Evolutionary conservation across 2,797 vertebrate genomes (phyloP).

Genomic region (Aplochiton taeniatus): DNA sequence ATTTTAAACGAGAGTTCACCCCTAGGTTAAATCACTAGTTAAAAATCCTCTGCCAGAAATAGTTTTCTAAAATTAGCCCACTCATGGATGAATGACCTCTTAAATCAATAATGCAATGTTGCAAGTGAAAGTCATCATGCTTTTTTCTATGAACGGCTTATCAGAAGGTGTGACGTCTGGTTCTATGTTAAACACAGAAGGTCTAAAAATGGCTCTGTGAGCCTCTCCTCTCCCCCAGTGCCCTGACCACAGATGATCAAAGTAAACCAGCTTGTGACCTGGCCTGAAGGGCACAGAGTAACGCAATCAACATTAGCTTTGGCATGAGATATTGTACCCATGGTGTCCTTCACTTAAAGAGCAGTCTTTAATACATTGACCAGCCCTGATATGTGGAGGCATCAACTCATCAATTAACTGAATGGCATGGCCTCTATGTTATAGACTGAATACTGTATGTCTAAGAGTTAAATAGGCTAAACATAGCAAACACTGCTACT

Average conservation of each 20-base stretch:
- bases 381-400: too few species aligned
- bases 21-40: too few species aligned
- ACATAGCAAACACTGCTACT: too few species aligned
- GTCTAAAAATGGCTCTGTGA: constrained; percentile 14
- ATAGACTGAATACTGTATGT: too few species aligned
- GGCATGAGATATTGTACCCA: not conserved
- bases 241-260: constrained; percentile 2
- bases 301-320: not conserved
- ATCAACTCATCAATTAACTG: too few species aligned
- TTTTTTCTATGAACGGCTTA: constrained; percentile 45
- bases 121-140: constrained; percentile 38
- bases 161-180: constrained; percentile 38
- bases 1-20: too few species aligned
- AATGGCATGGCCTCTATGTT: too few species aligned
- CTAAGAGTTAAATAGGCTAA: too few species aligned
- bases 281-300: constrained; percentile 8
- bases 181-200: constrained; percentile 1
- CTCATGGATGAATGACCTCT: constrained; percentile 42
- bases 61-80: constrained; percentile 49
- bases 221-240: constrained; percentile 25
- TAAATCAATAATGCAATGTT: constrained; percentile 34
- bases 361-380: too few species aligned
- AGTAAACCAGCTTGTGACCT: constrained; percentile 2
- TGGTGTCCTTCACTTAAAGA: too few species aligned
- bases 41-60: not conserved